A percentile compares a stretch with the other conserved stretches of the same genome.
These are phyloP conservation scores for Rhamnusium bicolor DNA, from an alignment of 2,888 invertebrate genomes.

Conservation along the genomic window DNA sequence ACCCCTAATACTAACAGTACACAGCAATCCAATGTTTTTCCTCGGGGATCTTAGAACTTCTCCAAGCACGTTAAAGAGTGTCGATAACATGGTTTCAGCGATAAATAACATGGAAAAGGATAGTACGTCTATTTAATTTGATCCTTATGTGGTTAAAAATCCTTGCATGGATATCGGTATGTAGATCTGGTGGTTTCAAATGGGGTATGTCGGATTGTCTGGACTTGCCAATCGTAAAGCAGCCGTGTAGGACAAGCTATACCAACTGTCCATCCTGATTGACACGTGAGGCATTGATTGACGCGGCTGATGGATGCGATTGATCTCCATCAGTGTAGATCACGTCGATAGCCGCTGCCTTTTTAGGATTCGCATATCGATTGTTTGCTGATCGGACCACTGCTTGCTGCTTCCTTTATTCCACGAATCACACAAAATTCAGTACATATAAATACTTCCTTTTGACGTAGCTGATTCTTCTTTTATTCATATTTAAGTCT, in stretches of 20 bases:
- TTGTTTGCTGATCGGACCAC: constrained; percentile 53
- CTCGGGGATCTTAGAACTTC: too few relatives aligned
- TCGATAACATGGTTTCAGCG: background rate
- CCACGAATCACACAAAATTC: constrained; percentile 43
- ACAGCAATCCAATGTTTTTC: too few relatives aligned
- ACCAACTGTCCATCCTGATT: constrained; percentile 64
- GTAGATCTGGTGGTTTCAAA: constrained; percentile 49
- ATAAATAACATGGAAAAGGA: constrained; percentile 6
- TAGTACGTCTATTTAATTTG: constrained; percentile 42
- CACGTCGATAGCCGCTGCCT: constrained; percentile 64
- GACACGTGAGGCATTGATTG: constrained; percentile 72
- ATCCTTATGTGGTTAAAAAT: constrained; percentile 49
- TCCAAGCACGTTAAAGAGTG: background rate
- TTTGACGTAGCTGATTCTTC: constrained; percentile 14
- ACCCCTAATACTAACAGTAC: too few relatives aligned
- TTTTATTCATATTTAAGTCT: constrained; percentile 36
- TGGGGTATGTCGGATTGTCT: constrained; percentile 41
- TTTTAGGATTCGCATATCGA: constrained; percentile 61
- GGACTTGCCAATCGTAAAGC: constrained; percentile 63
- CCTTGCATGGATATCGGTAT: constrained; percentile 52
- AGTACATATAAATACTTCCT: constrained; percentile 22
- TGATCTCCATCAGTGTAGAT: constrained; percentile 72
- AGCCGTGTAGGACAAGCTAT: constrained; percentile 67
- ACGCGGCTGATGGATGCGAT: constrained; percentile 70
- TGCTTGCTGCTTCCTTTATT: constrained; percentile 40